Base-by-base conservation (phyloP, 2,888 invertebrate species). In the Aphodius granarius region DNA sequence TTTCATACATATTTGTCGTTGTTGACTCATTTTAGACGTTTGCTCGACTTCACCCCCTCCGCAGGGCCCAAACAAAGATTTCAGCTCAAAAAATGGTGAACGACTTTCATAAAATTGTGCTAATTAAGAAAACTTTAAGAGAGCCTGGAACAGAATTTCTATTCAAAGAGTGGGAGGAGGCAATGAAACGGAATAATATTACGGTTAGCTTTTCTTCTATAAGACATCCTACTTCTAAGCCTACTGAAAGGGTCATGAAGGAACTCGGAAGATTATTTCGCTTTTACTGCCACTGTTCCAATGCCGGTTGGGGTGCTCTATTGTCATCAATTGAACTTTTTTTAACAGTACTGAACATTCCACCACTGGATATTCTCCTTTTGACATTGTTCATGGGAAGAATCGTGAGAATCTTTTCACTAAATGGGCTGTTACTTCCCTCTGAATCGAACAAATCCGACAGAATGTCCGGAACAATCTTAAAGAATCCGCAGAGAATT, bases 21-120 rank as follows among this genome's bases (percentile, higher is more conserved):
- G 73, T 82, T 0, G 81, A 82, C 66, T 19, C 72, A 6, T 82
- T 82, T 68, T 78, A 78, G 4, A 82, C 82, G 72, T 81, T 78
- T 75, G 75, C 81, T 2, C 77, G 75, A 66, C 63, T 82, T 0
- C 82, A 81, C 70, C 77, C 81, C 1, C 16, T 80, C 3, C 77
- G 75, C 22, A 65, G 76, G 64, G 82, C 80, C 1, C 78, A 74
- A 4, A 80, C 82, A 0, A 65, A 21, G 72, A 73, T 73, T 76
- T 17, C 78, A 2, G 77, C 77, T 0, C 72, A 73, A 0, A 76
- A 72, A 22, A 19, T 78, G 63, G 15, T 77, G 0, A 16, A 77
- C 0, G 75, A 79, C 16, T 79, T 72, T 71, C 15, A 9, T 62
- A 23, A 66, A 23, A 66, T 72, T 15, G 15, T 65, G 6, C 19